Evolutionary conservation across 2,113 vertebrate species (phyloP).

Genomic region (Urocolius indicus): DNA sequence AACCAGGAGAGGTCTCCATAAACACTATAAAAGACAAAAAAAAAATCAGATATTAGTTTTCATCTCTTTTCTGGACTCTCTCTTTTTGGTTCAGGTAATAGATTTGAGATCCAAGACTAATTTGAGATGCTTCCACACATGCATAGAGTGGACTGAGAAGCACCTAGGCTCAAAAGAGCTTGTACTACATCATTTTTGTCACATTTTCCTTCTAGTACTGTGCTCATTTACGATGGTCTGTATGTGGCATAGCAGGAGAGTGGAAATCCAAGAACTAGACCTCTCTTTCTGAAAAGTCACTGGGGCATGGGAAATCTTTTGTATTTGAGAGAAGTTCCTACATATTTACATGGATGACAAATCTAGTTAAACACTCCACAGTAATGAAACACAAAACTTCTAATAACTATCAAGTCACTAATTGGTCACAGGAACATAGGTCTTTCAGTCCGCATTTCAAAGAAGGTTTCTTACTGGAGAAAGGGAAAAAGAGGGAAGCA

Average conservation of each 20-base stretch:
- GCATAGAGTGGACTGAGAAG: not conserved
- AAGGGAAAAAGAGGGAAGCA: not conserved
- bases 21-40: not conserved
- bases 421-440: not conserved
- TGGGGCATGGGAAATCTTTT: not conserved
- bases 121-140: not conserved
- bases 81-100: not conserved
- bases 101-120: not conserved
- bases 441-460: not conserved
- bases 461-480: not conserved
- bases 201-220: not conserved
- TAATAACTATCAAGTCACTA: not conserved
- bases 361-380: not conserved
- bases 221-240: not conserved
- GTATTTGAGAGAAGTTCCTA: not conserved
- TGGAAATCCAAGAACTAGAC: not conserved
- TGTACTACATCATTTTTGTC: not conserved
- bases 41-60: not conserved
- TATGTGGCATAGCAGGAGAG: not conserved
- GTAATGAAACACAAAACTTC: not conserved
- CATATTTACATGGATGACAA: not conserved
- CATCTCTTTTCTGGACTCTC: not conserved
- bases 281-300: not conserved
- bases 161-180: not conserved
- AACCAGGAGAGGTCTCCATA: not conserved